These are phyloP conservation scores for Eulemur rufifrons DNA, from an alignment of 2,113 vertebrate genomes.

Conservation along the genomic window DNA sequence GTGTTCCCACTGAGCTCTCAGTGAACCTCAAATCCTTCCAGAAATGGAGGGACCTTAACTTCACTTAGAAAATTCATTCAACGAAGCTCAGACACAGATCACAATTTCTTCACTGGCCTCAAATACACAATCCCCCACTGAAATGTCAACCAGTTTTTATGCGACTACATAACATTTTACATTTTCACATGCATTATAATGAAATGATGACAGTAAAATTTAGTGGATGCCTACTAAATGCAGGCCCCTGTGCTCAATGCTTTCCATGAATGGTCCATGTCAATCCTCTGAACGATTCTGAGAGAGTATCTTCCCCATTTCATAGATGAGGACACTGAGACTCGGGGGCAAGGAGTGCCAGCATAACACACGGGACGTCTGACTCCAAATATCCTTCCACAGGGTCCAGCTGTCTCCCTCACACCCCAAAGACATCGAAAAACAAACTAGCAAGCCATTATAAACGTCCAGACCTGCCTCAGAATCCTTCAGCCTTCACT, in stretches of 20 bases:
- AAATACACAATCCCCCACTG: neutral
- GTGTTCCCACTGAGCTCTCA: neutral
- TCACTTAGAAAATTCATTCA: neutral
- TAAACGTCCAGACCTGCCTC: neutral
- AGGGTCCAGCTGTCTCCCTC: neutral
- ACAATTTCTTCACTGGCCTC: neutral
- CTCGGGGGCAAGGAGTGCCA: too few relatives aligned
- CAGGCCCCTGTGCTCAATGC: neutral
- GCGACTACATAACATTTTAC: neutral
- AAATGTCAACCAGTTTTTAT: neutral
- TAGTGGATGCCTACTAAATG: neutral
- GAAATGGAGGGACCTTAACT: neutral
- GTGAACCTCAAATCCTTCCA: neutral
- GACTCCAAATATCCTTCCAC: neutral
- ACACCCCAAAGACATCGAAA: accelerated
- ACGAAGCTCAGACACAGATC: neutral
- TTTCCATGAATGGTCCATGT: neutral
- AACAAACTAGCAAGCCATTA: neutral
- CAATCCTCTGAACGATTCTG: neutral
- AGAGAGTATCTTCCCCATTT: neutral
- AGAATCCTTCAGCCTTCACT: neutral
- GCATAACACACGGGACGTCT: neutral
- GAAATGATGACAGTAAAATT: neutral
- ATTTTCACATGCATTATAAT: neutral
- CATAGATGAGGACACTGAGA: neutral